Evolutionary conservation across 1,140 invertebrate species (phyloP).

Genomic region (Halesus radiatus): DNA sequence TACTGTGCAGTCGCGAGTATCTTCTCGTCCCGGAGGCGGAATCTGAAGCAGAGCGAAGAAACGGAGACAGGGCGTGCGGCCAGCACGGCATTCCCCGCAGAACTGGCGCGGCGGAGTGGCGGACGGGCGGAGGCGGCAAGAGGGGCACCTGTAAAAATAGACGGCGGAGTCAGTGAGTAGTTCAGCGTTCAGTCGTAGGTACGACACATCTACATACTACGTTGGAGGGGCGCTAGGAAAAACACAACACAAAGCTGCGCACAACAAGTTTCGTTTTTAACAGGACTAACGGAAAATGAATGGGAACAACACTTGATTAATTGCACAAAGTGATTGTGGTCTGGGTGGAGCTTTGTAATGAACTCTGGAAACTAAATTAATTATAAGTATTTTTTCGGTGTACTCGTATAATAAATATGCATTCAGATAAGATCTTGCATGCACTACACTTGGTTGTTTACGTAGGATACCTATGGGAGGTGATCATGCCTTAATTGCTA

Average conservation of each 20-base stretch:
- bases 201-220: background rate
- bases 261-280: conserved; percentile 31
- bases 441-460: too few relatives aligned
- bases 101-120: conserved; percentile 1
- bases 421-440: too few relatives aligned
- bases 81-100: conserved; percentile 23
- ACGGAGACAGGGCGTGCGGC: background rate
- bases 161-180: conserved; percentile 20
- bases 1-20: background rate
- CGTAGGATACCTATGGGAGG: too few relatives aligned
- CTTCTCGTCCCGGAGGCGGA: background rate
- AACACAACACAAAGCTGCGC: background rate
- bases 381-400: too few relatives aligned
- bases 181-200: background rate
- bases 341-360: background rate
- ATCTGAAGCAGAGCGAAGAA: background rate
- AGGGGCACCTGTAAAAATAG: conserved; percentile 39
- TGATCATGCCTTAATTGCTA: too few relatives aligned
- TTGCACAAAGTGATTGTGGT: background rate
- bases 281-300: conserved; percentile 29
- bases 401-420: too few relatives aligned
- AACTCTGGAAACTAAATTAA: background rate
- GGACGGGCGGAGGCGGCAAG: background rate
- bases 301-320: conserved; percentile 10
- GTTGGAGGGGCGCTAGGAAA: background rate